phyloP scores from a whole-genome alignment of 2,797 vertebrate genomes.

The Neopelma chrysocephalum region DNA sequence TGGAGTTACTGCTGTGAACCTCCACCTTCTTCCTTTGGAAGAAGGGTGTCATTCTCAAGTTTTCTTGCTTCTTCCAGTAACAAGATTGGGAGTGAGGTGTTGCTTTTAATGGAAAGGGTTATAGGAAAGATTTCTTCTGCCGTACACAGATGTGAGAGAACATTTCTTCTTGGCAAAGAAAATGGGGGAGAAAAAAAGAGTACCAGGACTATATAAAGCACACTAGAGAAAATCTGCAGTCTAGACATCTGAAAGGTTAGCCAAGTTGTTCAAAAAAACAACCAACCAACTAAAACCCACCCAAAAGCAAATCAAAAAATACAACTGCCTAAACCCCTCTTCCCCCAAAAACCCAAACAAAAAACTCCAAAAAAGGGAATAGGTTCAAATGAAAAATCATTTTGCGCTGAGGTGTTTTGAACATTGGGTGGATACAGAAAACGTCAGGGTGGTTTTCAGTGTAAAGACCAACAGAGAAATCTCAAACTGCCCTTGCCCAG shows the following conservation, averaged over 20 bases:
- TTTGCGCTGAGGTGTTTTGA: background rate
- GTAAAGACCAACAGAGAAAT: background rate
- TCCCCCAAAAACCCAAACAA: background rate
- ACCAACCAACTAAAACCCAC: background rate
- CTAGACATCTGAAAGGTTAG: background rate
- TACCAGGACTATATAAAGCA: conserved; percentile 16
- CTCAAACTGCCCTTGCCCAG: background rate
- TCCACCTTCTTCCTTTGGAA: background rate
- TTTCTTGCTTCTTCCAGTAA: background rate
- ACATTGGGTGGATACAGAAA: fast-evolving
- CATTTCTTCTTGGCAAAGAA: conserved; percentile 47
- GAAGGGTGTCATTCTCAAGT: background rate
- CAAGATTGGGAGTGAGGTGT: background rate
- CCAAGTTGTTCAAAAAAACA: background rate
- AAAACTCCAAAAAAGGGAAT: background rate
- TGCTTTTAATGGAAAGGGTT: conserved; percentile 30
- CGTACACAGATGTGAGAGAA: conserved; percentile 65
- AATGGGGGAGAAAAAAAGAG: background rate
- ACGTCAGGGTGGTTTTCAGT: background rate
- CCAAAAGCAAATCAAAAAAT: background rate
- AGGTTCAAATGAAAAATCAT: fast-evolving
- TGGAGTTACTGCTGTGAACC: background rate
- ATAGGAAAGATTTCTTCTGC: conserved; percentile 65
- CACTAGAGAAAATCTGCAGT: background rate
- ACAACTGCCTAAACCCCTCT: background rate